Percentiles rank a stretch among this genome's conserved stretches.
Conservation (phyloP, 1,140 invertebrate species). For the Camponotus pennsylvanicus region DNA sequence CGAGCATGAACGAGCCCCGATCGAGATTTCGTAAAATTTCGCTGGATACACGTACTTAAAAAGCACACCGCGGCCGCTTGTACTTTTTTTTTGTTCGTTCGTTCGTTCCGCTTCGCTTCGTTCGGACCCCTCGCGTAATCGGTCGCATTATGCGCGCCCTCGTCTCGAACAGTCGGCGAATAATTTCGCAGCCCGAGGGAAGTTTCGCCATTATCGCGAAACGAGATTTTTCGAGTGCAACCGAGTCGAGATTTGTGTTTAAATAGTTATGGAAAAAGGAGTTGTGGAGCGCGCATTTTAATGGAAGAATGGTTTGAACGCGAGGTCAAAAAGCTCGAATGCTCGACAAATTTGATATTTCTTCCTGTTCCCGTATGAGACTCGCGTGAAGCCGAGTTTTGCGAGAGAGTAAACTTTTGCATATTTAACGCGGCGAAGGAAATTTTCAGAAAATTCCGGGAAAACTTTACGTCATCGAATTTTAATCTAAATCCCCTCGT, state of each 20-base stretch:
- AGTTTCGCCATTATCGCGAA: slow-evolving; percentile 50
- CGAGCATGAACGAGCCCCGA: slow-evolving; percentile 26
- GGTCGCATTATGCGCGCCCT: slow-evolving; percentile 44
- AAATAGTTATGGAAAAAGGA: slow-evolving; percentile 31
- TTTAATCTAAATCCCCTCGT: not conserved
- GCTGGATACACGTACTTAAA: slow-evolving; percentile 23
- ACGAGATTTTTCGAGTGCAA: slow-evolving; percentile 58
- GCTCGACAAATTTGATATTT: not conserved
- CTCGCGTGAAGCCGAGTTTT: not conserved
- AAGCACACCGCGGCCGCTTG: not conserved
- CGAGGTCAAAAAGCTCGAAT: not conserved
- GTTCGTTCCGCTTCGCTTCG: not conserved
- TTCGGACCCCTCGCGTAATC: slow-evolving; percentile 32
- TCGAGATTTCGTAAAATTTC: slow-evolving; percentile 46
- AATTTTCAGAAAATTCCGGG: not conserved
- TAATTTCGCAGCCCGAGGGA: slow-evolving; percentile 46
- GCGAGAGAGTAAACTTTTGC: not conserved
- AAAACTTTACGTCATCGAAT: not conserved
- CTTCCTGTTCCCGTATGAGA: not conserved
- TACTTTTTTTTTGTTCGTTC: slow-evolving; percentile 20
- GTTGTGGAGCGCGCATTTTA: not conserved
- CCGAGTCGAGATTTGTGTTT: slow-evolving; percentile 45
- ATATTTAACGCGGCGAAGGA: not conserved
- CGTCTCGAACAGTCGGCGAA: slow-evolving; percentile 44
- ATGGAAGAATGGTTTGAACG: not conserved